phyloP scores from a whole-genome alignment of 2,888 invertebrate species.

The Diplolepis rosae region DNA sequence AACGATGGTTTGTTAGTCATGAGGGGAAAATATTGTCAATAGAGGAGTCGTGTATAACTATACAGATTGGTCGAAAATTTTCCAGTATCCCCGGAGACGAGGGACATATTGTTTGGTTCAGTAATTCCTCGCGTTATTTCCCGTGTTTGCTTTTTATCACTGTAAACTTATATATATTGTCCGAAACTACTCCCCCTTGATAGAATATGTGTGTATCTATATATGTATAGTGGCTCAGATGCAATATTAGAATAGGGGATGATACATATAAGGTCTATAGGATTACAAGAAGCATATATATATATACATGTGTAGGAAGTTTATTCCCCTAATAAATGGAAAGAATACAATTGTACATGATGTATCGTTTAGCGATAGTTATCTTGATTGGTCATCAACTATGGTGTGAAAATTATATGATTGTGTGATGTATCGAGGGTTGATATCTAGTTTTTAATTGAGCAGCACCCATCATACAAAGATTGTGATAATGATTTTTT shows the following conservation, averaged over 20 bases:
- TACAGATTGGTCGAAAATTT: constrained; percentile 57
- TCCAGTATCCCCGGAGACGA: constrained; percentile 60
- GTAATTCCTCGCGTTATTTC: constrained; percentile 69
- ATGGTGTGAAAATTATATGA: neutral
- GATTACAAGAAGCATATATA: constrained; percentile 6
- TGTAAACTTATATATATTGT: constrained; percentile 69
- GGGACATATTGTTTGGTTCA: constrained; percentile 70
- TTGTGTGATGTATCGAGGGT: neutral
- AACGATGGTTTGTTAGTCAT: constrained; percentile 31
- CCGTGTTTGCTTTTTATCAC: constrained; percentile 71
- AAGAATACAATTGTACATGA: constrained; percentile 40
- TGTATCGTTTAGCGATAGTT: neutral
- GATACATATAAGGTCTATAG: constrained; percentile 28
- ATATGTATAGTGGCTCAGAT: constrained; percentile 15
- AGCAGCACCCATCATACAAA: no score
- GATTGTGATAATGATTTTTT: no score
- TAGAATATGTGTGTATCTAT: constrained; percentile 43
- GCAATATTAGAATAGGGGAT: constrained; percentile 33
- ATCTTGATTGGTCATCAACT: neutral
- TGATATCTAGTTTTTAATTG: no score
- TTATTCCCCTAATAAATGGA: constrained; percentile 38
- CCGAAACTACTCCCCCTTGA: constrained; percentile 58
- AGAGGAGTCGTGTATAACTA: constrained; percentile 43
- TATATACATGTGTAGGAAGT: constrained; percentile 24
- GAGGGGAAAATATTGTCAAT: constrained; percentile 38